phyloP scores from a whole-genome alignment of 2,797 vertebrate species.

The Crenuchus spilurus region DNA sequence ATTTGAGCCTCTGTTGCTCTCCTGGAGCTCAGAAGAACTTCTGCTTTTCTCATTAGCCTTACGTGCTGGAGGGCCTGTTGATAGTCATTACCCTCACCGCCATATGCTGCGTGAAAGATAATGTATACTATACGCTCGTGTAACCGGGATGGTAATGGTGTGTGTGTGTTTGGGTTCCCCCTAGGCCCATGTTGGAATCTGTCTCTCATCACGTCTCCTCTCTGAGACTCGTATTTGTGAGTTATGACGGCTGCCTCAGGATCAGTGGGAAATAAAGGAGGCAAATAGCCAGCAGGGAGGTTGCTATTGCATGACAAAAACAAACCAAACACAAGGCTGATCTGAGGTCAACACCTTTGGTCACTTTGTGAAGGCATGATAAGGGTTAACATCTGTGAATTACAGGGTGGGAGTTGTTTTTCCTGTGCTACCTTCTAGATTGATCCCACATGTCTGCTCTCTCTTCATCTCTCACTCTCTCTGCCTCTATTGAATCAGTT shows the following conservation, averaged over 20 bases:
- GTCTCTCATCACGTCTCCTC: not conserved
- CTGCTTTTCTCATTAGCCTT: slow-evolving; percentile 51
- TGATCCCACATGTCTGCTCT: slow-evolving; percentile 55
- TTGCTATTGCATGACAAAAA: not conserved
- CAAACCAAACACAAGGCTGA: not conserved
- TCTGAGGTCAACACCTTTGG: slow-evolving; percentile 37
- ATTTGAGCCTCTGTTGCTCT: slow-evolving; percentile 42
- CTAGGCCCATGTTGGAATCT: not conserved
- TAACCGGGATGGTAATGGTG: slow-evolving; percentile 20
- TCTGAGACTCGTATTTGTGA: not conserved
- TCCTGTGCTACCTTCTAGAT: slow-evolving; percentile 49
- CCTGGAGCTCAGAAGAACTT: slow-evolving; percentile 43
- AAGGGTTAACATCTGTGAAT: slow-evolving; percentile 51
- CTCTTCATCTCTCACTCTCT: not conserved
- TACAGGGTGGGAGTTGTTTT: slow-evolving; percentile 48
- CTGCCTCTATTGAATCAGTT: slow-evolving; percentile 52
- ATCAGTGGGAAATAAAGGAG: not conserved
- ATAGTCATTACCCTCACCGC: slow-evolving; percentile 24
- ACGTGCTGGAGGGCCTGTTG: slow-evolving; percentile 26
- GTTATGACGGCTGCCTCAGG: slow-evolving; percentile 9
- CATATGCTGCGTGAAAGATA: slow-evolving; percentile 27
- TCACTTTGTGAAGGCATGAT: slow-evolving; percentile 31
- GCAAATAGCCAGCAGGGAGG: not conserved
- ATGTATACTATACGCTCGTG: slow-evolving; percentile 22
- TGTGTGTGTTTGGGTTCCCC: slow-evolving; percentile 35